Base-by-base conservation (phyloP, 2,888 invertebrate species). In the Agrochola circellaris region DNA sequence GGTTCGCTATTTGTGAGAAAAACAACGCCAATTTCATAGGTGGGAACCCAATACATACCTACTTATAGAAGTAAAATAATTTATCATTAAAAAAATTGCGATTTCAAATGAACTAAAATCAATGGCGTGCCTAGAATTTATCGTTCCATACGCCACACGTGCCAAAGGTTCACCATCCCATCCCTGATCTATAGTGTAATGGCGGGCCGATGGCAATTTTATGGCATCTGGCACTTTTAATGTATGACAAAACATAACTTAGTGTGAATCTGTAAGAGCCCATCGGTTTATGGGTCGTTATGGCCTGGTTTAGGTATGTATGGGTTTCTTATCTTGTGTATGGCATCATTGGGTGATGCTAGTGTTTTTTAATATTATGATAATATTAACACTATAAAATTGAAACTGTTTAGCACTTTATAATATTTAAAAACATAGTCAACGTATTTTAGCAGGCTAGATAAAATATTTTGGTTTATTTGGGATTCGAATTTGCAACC, bases 141-240 rank as follows among this genome's bases (percentile, higher is more conserved):
- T 5, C 20, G 17, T 20, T 3, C 1, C 26, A 48, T 15, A n/a
- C 6, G 13, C 15, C 13, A 45, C n/a, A 1, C 62, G 17, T 48
- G 23, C 73, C 65, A 26, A 0, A 73, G 42, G 73, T 54, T 60
- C n/a, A n/a, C n/a, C n/a, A n/a, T 3, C 0, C 42, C 26, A 73
- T 79, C 73, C 34, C 78, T 79, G 74, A 76, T 76, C 69, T 75
- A 81, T 72, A 74, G 72, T 51, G 79, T 77, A 73, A 85, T 70
- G 75, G 75, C 66, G 54, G 71, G 26, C 64, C 73, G 70, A 87
- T 85, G 82, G 83, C 82, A 56, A 85, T 84, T 89, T 89, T 82
- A 89, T 87, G 81, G 82, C 77, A 77, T 82, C 77, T 81, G 82
- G 69, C 70, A 72, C 81, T 80, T 85, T 86, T 84, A 86, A 84